A percentile compares a stretch with the other conserved stretches of the same genome.
Conservation (phyloP, 2,797 vertebrate species). For the Myotis pilosus region DNA sequence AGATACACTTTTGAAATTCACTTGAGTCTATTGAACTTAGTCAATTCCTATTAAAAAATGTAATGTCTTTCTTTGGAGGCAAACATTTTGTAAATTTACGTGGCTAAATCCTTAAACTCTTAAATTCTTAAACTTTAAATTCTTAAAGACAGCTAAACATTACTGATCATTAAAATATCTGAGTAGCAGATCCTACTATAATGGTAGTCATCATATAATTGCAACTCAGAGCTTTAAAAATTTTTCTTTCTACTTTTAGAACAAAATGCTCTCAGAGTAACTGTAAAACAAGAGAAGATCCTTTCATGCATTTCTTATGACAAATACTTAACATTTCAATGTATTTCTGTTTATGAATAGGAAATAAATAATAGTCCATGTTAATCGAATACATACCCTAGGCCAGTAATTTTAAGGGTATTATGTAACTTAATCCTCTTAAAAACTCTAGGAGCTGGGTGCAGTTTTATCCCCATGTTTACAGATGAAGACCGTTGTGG, state of each 20-base stretch:
- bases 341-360: neutral
- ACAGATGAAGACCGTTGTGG: neutral
- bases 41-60: neutral
- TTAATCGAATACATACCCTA: neutral
- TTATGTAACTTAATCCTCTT: conserved; percentile 6
- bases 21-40: neutral
- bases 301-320: neutral
- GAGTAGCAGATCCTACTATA: neutral
- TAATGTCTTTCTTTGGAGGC: neutral
- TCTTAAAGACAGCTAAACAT: neutral
- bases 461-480: neutral
- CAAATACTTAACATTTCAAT: conserved; percentile 17
- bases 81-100: conserved; percentile 23
- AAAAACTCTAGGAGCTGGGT: neutral
- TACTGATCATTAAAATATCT: conserved; percentile 35
- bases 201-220: conserved; percentile 37
- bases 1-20: conserved; percentile 39
- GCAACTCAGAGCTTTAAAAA: neutral
- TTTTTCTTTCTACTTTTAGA: neutral
- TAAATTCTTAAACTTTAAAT: neutral
- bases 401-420: neutral
- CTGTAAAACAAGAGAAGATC: neutral
- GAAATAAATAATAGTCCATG: neutral
- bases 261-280: conserved; percentile 15
- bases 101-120: neutral